These are phyloP conservation scores for Odontesthes bonariensis DNA, from an alignment of 2,113 vertebrate species.

Conservation along the genomic window DNA sequence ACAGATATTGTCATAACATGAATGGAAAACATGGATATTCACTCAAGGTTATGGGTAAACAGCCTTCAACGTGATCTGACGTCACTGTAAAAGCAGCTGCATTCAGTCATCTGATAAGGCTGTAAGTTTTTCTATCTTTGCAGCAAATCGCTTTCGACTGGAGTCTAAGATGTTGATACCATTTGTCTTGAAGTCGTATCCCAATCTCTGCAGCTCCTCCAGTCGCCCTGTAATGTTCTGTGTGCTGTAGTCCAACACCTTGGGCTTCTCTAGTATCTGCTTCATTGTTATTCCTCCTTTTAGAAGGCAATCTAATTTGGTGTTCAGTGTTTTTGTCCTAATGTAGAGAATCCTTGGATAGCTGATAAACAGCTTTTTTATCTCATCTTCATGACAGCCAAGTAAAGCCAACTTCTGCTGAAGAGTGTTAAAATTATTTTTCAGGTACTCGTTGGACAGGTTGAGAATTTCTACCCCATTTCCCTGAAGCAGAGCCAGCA, in stretches of 20 bases:
- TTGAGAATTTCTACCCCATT: constrained; percentile 80
- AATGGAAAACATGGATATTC: not conserved
- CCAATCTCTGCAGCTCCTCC: constrained; percentile 67
- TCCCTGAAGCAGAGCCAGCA: constrained; percentile 80
- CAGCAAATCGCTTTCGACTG: constrained; percentile 80
- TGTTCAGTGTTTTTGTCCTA: constrained; percentile 73
- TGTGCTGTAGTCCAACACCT: constrained; percentile 80
- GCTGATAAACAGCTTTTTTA: constrained; percentile 72
- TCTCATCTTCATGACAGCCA: constrained; percentile 68
- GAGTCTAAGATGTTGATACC: constrained; percentile 79
- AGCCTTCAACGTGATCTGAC: not conserved
- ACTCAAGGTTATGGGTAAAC: not conserved
- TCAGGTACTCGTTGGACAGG: constrained; percentile 79
- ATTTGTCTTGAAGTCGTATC: constrained; percentile 81
- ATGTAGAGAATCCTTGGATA: constrained; percentile 78
- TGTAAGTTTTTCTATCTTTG: constrained; percentile 78
- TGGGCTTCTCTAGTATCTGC: constrained; percentile 78
- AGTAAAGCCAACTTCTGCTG: constrained; percentile 73
- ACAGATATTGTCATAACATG: not conserved
- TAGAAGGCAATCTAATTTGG: constrained; percentile 83
- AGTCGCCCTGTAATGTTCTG: constrained; percentile 77
- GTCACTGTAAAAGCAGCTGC: not conserved
- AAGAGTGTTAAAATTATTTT: constrained; percentile 77
- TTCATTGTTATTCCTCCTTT: constrained; percentile 76
- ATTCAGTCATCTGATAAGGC: constrained; percentile 17